Base-by-base conservation (phyloP, 37 sponge, comb jelly and placozoan genomes). In the Axinella damicornis region DNA sequence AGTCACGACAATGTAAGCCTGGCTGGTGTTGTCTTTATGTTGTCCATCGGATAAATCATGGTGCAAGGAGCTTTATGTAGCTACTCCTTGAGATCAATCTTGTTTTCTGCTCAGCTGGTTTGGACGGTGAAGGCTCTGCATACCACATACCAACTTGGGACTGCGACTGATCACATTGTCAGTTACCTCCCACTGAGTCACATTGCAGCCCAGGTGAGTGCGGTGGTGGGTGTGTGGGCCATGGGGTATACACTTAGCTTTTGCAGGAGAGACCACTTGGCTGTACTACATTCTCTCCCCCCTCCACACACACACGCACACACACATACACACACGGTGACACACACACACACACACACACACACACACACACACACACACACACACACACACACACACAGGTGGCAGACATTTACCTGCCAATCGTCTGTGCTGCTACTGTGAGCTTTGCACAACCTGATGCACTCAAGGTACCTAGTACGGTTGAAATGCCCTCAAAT, bases 381-480 rank as follows among this genome's bases (percentile, higher is more conserved):
- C 53, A 88, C 78, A 15, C 46, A 46, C 9, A 46, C 46, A 9
- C n/a, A 46, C 46, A 46, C 9, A 46, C 9, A 9, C 58, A 93
- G 91, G 33, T 96, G 57, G 73, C 77, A 15, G 96, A 96, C 53
- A 72, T 96, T 37, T 93, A 58, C 63, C 17, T 79, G 28, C 63
- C 76, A 14, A 52, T 93, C 27, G 5, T 25, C 17, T 11, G 67
- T 21, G 81, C 78, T 11, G 88, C 75, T 22, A 81, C 84, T 2
- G 80, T 87, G 20, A 57, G 70, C 67, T 96, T 96, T 90, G 96
- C 96, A 15, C 85, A 90, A 46, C 96, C 96, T 11, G 96, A 96
- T 93, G 96, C 96, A 37, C 88, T 96, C 41, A 96, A 96, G 87
- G 91, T 89, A 16, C 20, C 25, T 58, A 63, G 46, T 9, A 46